These are phyloP conservation scores for Gastrophysa polygoni DNA, from an alignment of 2,888 invertebrate genomes.

Conservation along the genomic window DNA sequence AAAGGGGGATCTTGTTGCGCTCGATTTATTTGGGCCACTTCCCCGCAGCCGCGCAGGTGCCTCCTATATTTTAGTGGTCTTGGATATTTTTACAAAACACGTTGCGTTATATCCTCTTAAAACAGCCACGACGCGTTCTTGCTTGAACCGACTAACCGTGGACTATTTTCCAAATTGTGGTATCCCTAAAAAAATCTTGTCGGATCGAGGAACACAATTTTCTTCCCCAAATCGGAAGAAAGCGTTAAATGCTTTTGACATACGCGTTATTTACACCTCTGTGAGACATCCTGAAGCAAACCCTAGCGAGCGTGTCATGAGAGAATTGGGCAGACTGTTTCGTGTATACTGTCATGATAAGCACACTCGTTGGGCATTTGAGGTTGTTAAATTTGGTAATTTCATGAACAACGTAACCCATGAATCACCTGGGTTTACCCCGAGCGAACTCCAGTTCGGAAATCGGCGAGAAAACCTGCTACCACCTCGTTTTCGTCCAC, in stretches of 20 bases:
- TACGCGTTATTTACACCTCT: neutral
- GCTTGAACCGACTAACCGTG: neutral
- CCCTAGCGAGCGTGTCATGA: neutral
- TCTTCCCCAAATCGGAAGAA: neutral
- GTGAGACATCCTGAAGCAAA: neutral
- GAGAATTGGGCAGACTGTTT: neutral
- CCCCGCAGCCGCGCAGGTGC: conserved; percentile 1
- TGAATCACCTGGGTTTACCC: neutral
- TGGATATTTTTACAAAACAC: neutral
- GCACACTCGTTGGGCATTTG: conserved; percentile 1
- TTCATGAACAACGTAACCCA: neutral
- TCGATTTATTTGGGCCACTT: neutral
- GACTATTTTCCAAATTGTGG: neutral
- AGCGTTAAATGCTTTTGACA: neutral
- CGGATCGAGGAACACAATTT: neutral
- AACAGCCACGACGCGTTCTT: neutral
- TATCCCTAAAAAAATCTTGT: neutral
- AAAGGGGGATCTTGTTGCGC: neutral
- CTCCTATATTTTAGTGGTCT: neutral
- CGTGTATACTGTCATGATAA: neutral
- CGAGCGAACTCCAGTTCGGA: neutral
- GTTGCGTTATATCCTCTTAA: neutral
- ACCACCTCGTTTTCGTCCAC: neutral
- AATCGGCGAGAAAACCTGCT: neutral
- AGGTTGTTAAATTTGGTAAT: neutral